A percentile compares a stretch with the other conserved stretches of the same genome.
phyloP scores from a whole-genome alignment of 2,797 vertebrate species.

The Cebuella pygmaea region DNA sequence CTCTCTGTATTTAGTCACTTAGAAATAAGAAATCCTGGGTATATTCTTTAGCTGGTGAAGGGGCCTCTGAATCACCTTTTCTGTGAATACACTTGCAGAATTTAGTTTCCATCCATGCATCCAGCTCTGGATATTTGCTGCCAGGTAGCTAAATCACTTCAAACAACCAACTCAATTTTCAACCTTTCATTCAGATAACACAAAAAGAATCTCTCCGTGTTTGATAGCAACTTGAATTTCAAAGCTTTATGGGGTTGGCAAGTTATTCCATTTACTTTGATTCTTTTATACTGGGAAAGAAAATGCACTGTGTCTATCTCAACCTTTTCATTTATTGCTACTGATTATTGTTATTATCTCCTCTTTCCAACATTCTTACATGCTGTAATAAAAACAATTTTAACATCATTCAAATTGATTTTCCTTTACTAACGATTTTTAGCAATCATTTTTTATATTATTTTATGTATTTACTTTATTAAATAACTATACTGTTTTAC shows the following conservation, averaged over 20 bases:
- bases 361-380: neutral
- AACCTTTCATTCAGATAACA: constrained; percentile 26
- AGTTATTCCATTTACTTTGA: constrained; percentile 46
- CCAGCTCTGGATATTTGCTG: neutral
- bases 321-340: neutral
- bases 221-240: constrained; percentile 54
- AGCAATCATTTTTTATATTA: neutral
- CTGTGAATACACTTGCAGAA: neutral
- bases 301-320: neutral
- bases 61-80: neutral
- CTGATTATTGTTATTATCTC: neutral
- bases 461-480: constrained; percentile 26
- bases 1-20: neutral
- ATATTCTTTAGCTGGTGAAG: neutral
- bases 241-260: constrained; percentile 19
- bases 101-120: neutral
- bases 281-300: constrained; percentile 16
- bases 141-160: constrained; percentile 39
- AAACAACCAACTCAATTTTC: constrained; percentile 19
- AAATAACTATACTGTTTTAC: neutral
- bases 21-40: neutral
- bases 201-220: neutral
- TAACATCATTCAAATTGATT: neutral
- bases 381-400: neutral
- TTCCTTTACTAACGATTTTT: constrained; percentile 3